phyloP scores from a whole-genome alignment of 1,140 invertebrate species.

The Trichonephila clavata region DNA sequence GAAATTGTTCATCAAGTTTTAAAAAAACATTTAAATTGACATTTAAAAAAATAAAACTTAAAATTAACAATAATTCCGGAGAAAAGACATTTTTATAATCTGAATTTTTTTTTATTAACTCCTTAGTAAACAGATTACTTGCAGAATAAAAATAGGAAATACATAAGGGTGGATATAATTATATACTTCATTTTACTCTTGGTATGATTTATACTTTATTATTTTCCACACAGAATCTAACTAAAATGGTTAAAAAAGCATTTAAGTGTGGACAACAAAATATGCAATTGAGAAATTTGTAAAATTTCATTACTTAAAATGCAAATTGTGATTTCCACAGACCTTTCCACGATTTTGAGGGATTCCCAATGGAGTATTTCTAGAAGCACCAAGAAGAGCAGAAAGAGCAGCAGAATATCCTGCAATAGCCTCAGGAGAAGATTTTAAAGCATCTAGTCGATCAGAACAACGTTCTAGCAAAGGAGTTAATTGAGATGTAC shows the following conservation, averaged over 20 bases:
- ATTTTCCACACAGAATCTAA: no score
- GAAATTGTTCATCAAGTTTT: no score
- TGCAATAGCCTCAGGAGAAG: slow-evolving; percentile 95
- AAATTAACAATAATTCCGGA: no score
- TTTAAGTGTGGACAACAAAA: neutral
- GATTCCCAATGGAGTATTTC: slow-evolving; percentile 94
- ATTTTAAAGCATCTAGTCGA: slow-evolving; percentile 92
- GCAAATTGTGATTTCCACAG: neutral
- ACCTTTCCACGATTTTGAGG: slow-evolving; percentile 98
- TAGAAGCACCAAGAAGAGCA: slow-evolving; percentile 94
- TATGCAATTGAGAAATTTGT: neutral
- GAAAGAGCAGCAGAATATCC: slow-evolving; percentile 97
- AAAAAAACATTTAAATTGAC: no score
- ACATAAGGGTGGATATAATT: no score
- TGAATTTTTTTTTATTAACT: no score
- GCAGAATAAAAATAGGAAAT: no score
- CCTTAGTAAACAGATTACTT: no score
- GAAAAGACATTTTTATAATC: no score
- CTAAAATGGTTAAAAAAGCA: neutral
- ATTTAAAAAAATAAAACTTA: no score
- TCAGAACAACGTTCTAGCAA: slow-evolving; percentile 93
- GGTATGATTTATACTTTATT: no score
- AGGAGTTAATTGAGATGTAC: slow-evolving; percentile 95
- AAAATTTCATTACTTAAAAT: neutral
- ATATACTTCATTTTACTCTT: no score